Base-by-base conservation (phyloP, 2,113 vertebrate genomes). In the Meriones unguiculatus region DNA sequence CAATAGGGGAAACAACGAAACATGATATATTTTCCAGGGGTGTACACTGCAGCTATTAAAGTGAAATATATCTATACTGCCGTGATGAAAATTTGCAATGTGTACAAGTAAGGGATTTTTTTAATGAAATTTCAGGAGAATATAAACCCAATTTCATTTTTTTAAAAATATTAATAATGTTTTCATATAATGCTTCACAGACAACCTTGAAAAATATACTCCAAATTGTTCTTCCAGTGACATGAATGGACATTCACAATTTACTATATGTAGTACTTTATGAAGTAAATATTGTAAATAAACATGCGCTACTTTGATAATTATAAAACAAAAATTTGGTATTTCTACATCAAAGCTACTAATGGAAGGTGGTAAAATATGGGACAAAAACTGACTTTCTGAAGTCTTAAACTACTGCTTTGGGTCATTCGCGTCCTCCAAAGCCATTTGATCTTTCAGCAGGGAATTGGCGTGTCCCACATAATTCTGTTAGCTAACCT, bases 401-500 rank as follows among this genome's bases (percentile, higher is more conserved):
- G 69, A 96, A 77, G 28, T 82, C 75, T 69, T 76, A 80, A 92
- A 46, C 67, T 52, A 75, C 77, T 6, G 10, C 91, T 80, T 93
- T 67, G 30, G 57, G 85, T 78, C 38, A 75, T 78, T 93, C 76
- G 85, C 86, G 59, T 92, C 38, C 73, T 46, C 54, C 25, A 65
- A 50, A n/a, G 72, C 75, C 87, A 93, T 94, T 85, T 97, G 93
- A 95, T 89, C 92, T 94, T 89, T 57, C 84, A 24, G 54, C 80
- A 59, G 50, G 96, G 81, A 95, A 93, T 12, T 86, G 73, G 5
- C 38, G n/a, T 38, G 18, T 65, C 50, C 54, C 91, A 10, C 88
- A 90, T 92, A 93, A 94, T n/a, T 94, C 80, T 86, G 9, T 93
- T 87, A 95, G 72, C 94, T 94, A 70, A 77, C 77, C 35, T 46